Percentiles rank a stretch among this genome's conserved stretches.
phyloP scores from a whole-genome alignment of 92 coral and sea anemone species.

The Montipora capitata region DNA sequence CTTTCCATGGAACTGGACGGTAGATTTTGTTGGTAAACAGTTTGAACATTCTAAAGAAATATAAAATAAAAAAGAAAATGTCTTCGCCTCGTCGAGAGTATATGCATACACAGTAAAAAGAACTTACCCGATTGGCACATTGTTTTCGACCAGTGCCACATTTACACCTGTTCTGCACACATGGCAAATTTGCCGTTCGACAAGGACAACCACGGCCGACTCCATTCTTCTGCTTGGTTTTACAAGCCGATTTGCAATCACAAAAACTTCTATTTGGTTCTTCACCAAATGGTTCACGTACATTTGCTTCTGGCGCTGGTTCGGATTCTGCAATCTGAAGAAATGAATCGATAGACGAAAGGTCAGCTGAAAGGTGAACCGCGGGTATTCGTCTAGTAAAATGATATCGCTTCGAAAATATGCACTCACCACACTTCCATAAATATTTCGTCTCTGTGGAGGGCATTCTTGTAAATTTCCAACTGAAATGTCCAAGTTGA shows the following conservation, averaged over 20 bases:
- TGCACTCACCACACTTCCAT: slow-evolving; percentile 8
- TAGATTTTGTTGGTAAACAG: slow-evolving; percentile 19
- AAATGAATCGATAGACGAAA: not conserved
- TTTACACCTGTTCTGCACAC: not conserved
- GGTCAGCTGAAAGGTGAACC: not conserved
- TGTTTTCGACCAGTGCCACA: slow-evolving; percentile 19
- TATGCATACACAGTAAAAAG: not conserved
- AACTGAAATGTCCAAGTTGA: not conserved
- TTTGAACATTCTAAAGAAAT: slow-evolving; percentile 13
- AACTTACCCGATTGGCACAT: slow-evolving; percentile 15
- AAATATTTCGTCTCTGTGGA: not conserved
- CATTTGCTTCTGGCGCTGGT: not conserved
- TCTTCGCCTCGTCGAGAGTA: not conserved
- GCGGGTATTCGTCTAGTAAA: not conserved
- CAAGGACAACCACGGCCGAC: slow-evolving; percentile 22
- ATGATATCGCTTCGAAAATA: not conserved
- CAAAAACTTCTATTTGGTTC: slow-evolving; percentile 1
- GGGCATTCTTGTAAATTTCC: not conserved
- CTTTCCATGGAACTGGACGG: slow-evolving; percentile 29
- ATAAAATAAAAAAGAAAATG: not conserved
- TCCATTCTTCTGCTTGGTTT: slow-evolving; percentile 32
- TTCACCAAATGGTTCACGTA: not conserved
- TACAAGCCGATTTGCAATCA: slow-evolving; percentile 26
- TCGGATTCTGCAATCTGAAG: slow-evolving; percentile 21
- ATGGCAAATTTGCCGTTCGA: slow-evolving; percentile 16